Evolutionary conservation across 2,797 vertebrate genomes (phyloP).

Genomic region (Sparus aurata): DNA sequence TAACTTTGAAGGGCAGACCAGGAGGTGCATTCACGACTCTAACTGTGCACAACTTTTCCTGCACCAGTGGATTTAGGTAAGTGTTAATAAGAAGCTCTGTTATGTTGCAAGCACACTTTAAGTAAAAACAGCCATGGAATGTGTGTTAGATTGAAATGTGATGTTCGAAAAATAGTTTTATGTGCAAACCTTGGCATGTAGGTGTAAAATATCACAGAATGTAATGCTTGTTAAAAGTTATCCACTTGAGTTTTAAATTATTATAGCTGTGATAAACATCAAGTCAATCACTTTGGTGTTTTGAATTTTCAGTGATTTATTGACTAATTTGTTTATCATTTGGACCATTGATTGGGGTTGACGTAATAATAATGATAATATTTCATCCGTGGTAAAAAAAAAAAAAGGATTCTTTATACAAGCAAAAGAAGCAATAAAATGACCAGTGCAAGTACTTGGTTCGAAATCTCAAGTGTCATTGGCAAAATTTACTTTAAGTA

Average conservation of each 20-base stretch:
- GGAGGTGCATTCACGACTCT: neutral
- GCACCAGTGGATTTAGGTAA: constrained; percentile 45
- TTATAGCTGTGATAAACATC: neutral
- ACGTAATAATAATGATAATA: neutral
- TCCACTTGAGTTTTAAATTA: neutral
- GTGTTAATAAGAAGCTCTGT: constrained; percentile 19
- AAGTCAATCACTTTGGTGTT: neutral
- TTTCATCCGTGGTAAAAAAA: neutral
- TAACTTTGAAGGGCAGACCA: neutral
- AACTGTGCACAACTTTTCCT: neutral
- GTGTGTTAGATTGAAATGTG: neutral
- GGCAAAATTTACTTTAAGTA: neutral
- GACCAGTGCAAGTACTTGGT: neutral
- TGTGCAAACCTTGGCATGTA: neutral
- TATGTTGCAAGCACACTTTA: neutral
- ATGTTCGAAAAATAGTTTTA: neutral
- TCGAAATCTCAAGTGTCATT: neutral
- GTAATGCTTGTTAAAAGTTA: neutral
- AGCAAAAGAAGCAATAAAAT: neutral
- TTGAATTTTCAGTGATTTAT: neutral
- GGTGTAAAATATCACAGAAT: neutral
- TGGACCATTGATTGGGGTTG: too few species aligned
- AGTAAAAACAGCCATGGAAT: neutral
- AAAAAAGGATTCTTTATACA: neutral
- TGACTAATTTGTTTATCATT: neutral